Percentiles rank a stretch among this genome's conserved stretches.
Evolutionary conservation across 2,888 invertebrate genomes (phyloP).

Genomic region (Agonum fuliginosum): DNA sequence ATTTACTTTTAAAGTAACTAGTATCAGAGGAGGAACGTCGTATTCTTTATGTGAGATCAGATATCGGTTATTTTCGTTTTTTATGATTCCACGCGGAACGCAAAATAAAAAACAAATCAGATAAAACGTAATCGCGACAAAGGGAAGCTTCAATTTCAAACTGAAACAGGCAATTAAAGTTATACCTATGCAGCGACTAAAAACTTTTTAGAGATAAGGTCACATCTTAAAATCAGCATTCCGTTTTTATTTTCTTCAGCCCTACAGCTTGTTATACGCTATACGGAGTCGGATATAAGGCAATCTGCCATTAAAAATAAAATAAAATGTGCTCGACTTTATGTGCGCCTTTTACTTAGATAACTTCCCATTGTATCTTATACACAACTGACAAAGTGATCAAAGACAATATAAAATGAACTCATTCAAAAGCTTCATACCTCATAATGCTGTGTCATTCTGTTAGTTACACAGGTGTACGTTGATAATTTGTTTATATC

Average conservation of each 20-base stretch:
- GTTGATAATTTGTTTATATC: conserved; percentile 52
- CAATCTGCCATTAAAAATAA: conserved; percentile 51
- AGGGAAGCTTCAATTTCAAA: conserved; percentile 55
- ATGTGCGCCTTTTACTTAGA: conserved; percentile 48
- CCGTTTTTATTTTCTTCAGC: conserved; percentile 37
- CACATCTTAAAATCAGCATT: conserved; percentile 56
- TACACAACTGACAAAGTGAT: conserved; percentile 17
- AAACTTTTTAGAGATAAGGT: conserved; percentile 54
- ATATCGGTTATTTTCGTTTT: conserved; percentile 49
- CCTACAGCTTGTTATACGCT: neutral
- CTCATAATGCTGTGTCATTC: conserved; percentile 11
- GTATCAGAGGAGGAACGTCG: conserved; percentile 24
- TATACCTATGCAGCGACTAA: conserved; percentile 53
- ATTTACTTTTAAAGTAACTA: conserved; percentile 17
- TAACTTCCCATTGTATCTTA: conserved; percentile 38
- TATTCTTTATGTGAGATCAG: conserved; percentile 48
- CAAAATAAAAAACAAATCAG: conserved; percentile 54
- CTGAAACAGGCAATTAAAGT: conserved; percentile 58
- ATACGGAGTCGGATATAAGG: conserved; percentile 40
- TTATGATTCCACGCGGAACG: conserved; percentile 48
- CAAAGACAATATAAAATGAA: neutral
- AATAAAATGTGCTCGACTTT: conserved; percentile 48
- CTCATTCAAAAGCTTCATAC: neutral
- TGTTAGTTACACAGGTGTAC: conserved; percentile 14
- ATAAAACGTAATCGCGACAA: conserved; percentile 54